Evolutionary conservation across 2,113 vertebrate species (phyloP), one percentile per base, ranked within the genome.

Genomic region (Nannobrachium achirus): DNA sequence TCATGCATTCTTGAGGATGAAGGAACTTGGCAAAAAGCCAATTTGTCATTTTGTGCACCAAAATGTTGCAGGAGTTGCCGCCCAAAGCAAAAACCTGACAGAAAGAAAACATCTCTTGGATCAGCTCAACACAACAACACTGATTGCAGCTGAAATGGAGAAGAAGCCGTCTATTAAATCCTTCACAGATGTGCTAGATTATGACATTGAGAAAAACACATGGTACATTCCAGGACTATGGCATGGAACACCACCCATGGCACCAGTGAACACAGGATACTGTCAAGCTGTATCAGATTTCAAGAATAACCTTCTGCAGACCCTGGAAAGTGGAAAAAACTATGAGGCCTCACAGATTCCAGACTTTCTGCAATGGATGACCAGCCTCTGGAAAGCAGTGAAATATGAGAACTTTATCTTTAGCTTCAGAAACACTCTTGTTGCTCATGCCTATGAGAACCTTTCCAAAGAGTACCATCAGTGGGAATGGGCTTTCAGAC

Each of bases 11-110:
- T 8, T 91, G 58, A 80, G 88, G 19, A 91, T 89, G 85, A 88
- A 69, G 41, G 0, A 90, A 50, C 71, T 84, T 0, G 92, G 92
- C 0, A 92, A 92, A 42, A 85, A 85, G 63, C 84, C 92, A 45
- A 82, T 79, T 59, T 93, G 89, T 61, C 90, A 93, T 67, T 94
- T 94, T 70, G 89, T 95, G 0, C 89, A 93, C 45, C 93, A 94
- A 66, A 93, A 89, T 56, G 89, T 93, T 44, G 82, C 69, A 3
- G 92, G 81, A 13, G 69, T 83, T 9, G 83, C 92, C 6, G 89
- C 80, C 19, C 46, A 92, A 13, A 58, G 71, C 1, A 90, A 87
- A 13, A 91, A 14, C 56, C 75, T 59, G 0, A 69, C 78, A 14
- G 92, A 93, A 2, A 74, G 86, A 68, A 80, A 85, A 49, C 73